Evolutionary conservation across 2,797 vertebrate genomes (phyloP).

Genomic region (Meriones psammophilus): DNA sequence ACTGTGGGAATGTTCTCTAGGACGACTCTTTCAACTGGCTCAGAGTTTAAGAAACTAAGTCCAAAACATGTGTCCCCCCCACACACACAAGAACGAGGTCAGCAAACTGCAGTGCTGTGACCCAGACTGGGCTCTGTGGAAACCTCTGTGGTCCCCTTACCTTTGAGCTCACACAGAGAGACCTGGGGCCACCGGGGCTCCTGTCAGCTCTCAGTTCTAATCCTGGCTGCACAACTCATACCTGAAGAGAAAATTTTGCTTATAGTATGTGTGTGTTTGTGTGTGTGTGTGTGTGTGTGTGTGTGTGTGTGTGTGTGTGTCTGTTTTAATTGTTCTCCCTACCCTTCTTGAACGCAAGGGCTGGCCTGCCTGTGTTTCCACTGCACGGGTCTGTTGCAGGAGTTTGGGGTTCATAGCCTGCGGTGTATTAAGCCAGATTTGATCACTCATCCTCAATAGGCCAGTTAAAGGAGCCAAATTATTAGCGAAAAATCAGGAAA

Average conservation of each 20-base stretch:
- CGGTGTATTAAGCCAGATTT: background rate
- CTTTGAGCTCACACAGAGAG: background rate
- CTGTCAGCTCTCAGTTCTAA: background rate
- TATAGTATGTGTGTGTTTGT: background rate
- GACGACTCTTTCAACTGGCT: background rate
- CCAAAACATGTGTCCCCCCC: background rate
- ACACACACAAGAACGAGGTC: background rate
- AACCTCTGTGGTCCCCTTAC: background rate
- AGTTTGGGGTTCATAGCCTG: background rate
- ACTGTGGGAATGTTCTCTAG: background rate
- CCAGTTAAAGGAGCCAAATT: background rate
- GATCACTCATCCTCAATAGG: background rate
- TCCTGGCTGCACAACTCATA: background rate
- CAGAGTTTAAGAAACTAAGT: background rate
- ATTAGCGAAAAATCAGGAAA: no score
- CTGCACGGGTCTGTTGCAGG: background rate
- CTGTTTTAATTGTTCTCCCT: background rate
- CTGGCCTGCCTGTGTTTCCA: background rate
- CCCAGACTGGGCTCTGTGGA: background rate
- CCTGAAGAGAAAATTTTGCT: background rate
- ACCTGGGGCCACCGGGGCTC: background rate
- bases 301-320: background rate
- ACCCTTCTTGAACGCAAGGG: background rate
- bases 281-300: no score
- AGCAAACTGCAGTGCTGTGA: background rate